These are phyloP conservation scores for Cheilosia urbana DNA, from an alignment of 2,888 invertebrate species.

Conservation along the genomic window DNA sequence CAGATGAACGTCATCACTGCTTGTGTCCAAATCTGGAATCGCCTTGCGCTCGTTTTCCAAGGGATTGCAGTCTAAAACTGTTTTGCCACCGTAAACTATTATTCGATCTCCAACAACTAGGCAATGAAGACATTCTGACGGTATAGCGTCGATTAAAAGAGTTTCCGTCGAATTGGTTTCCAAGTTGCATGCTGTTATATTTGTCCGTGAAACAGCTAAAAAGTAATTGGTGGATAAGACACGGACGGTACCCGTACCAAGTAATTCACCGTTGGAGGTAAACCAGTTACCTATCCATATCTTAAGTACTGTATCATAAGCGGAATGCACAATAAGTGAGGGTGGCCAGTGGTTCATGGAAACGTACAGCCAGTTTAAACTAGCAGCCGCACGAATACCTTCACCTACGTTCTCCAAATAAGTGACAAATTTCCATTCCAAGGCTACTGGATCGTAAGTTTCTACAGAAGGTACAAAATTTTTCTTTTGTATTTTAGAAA, in stretches of 20 bases:
- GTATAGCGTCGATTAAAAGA: background rate
- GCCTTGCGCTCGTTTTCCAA: background rate
- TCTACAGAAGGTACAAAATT: background rate
- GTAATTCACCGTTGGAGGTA: accelerated
- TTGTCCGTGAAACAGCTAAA: background rate
- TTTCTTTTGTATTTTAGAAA: no score
- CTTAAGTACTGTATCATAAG: background rate
- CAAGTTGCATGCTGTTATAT: background rate
- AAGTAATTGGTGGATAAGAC: background rate
- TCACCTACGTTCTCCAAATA: accelerated
- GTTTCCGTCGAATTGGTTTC: background rate
- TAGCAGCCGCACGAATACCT: background rate
- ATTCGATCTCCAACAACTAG: background rate
- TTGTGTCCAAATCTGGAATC: background rate
- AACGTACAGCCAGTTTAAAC: background rate
- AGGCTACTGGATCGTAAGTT: background rate
- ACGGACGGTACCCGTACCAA: background rate
- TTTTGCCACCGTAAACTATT: background rate
- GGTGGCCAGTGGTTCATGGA: background rate
- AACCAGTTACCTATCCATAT: background rate
- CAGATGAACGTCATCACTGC: no score
- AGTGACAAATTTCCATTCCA: background rate
- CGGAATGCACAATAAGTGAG: background rate
- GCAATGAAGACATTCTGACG: background rate
- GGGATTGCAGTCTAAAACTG: background rate